Conservation (phyloP, 2,797 vertebrate genomes). For the Eremophila alpestris region DNA sequence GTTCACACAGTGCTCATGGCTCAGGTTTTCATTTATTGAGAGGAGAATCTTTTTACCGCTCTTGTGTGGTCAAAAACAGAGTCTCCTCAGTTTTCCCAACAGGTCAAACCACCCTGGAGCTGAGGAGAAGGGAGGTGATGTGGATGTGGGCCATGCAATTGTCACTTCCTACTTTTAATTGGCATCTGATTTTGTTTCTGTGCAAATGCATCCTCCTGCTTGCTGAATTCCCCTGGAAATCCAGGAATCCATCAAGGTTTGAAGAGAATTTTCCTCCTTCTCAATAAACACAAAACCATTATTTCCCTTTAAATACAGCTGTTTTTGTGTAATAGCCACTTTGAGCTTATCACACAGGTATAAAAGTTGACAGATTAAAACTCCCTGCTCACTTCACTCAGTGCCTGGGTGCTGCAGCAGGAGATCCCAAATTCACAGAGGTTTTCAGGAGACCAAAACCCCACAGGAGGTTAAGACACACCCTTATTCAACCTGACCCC, state of each 20-base stretch:
- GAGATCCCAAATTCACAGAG: background rate
- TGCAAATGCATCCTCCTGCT: background rate
- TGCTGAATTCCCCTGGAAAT: background rate
- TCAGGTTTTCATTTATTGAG: background rate
- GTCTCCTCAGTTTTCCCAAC: too few relatives aligned
- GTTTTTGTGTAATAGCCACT: background rate
- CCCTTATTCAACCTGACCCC: background rate
- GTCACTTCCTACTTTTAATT: background rate
- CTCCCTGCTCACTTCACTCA: background rate
- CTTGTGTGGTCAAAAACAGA: background rate
- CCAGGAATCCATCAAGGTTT: background rate
- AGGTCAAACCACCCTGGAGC: accelerated
- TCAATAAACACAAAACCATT: background rate
- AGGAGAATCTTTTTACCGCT: background rate
- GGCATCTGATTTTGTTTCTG: background rate
- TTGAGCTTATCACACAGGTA: background rate
- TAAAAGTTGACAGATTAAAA: background rate
- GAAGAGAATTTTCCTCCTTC: background rate
- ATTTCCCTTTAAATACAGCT: background rate
- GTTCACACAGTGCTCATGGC: accelerated
- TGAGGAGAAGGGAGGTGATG: background rate
- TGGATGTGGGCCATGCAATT: background rate
- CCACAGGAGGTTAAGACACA: accelerated
- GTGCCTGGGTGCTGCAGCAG: background rate
- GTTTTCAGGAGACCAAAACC: background rate